Percentiles rank a stretch among this genome's conserved stretches.
phyloP scores from a whole-genome alignment of 2,113 vertebrate genomes.

The Gambusia holbrooki region DNA sequence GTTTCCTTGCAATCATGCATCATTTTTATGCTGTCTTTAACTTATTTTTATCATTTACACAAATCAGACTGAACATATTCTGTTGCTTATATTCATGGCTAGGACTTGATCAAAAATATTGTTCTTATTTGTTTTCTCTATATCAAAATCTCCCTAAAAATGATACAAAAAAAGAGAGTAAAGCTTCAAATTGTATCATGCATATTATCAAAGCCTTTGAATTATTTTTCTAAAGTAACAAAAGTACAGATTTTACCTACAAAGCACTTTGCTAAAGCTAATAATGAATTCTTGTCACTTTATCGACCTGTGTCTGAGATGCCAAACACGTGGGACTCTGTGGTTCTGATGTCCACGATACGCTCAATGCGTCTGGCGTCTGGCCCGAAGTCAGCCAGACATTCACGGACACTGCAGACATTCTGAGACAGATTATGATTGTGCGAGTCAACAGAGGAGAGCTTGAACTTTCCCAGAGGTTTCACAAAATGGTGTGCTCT shows the following conservation, averaged over 20 bases:
- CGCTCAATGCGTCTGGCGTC: not conserved
- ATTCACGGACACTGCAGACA: conserved; percentile 3
- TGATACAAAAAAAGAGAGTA: not conserved
- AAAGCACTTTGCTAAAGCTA: not conserved
- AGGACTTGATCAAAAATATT: not conserved
- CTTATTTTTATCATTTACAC: not conserved
- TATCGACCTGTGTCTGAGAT: conserved; percentile 30
- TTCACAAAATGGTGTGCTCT: conserved; percentile 18
- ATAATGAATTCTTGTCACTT: conserved; percentile 28
- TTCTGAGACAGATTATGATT: conserved; percentile 34
- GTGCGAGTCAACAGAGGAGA: conserved; percentile 23
- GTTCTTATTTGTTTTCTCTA: not conserved
- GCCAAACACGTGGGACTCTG: conserved; percentile 27
- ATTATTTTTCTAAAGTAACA: not conserved
- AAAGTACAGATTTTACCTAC: not conserved
- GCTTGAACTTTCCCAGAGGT: conserved; percentile 14
- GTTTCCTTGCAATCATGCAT: not conserved
- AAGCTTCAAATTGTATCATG: not conserved
- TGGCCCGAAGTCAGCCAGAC: conserved; percentile 13
- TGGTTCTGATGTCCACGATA: conserved; percentile 4
- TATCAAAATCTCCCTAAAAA: not conserved
- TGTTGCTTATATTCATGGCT: not conserved
- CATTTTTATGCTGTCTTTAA: not conserved
- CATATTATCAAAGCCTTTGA: not conserved
- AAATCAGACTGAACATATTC: not conserved